A percentile compares a stretch with the other conserved stretches of the same genome.
These are phyloP conservation scores for Zaprionus obscuricornis DNA, from an alignment of 2,888 invertebrate species.

Conservation along the genomic window DNA sequence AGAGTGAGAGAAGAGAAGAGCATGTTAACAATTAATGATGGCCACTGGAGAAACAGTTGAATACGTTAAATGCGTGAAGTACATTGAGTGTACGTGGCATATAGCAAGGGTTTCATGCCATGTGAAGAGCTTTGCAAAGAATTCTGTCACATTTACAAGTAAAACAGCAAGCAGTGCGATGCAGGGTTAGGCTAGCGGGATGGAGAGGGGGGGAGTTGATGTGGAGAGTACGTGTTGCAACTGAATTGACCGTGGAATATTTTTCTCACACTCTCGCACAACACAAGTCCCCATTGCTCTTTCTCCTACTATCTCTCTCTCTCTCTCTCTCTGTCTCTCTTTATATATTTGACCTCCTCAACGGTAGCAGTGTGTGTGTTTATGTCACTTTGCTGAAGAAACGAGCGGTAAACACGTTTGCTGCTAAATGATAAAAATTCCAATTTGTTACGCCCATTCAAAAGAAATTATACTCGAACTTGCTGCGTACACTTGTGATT, in stretches of 20 bases:
- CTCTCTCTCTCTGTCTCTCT: background rate
- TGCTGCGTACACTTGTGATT: slow-evolving; percentile 27
- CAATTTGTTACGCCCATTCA: slow-evolving; percentile 49
- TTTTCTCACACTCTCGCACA: background rate
- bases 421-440: slow-evolving; percentile 54
- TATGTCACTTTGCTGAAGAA: background rate
- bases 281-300: no score
- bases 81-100: no score
- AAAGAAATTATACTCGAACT: slow-evolving; percentile 39
- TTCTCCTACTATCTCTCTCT: background rate
- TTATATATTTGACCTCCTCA: background rate
- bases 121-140: slow-evolving; percentile 32
- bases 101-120: slow-evolving; percentile 33
- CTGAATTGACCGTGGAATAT: slow-evolving; percentile 10
- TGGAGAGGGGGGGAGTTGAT: background rate
- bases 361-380: background rate
- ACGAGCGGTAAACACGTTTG: slow-evolving; percentile 44
- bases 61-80: no score
- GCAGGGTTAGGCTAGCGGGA: background rate
- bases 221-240: slow-evolving; percentile 50
- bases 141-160: slow-evolving; percentile 33
- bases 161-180: background rate
- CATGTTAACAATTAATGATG: slow-evolving; percentile 39
- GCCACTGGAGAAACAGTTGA: slow-evolving; percentile 17
- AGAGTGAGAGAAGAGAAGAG: background rate